These are phyloP conservation scores for Sylvia borin DNA, from an alignment of 2,797 vertebrate genomes.

Conservation along the genomic window DNA sequence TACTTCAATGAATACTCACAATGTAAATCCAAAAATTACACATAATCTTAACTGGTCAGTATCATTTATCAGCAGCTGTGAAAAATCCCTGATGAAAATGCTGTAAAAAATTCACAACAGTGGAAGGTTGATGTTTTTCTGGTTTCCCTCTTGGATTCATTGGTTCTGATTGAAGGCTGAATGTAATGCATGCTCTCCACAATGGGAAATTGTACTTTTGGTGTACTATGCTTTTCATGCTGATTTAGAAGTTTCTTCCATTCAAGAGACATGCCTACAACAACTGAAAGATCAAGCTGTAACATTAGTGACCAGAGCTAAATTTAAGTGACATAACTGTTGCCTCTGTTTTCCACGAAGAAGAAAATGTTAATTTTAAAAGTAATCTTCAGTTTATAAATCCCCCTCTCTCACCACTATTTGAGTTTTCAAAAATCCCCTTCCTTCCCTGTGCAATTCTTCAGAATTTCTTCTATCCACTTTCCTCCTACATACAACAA, in stretches of 20 bases:
- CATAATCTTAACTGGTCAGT: neutral
- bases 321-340: neutral
- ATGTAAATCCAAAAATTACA: neutral
- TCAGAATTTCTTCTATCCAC: neutral
- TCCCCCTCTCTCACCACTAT: neutral
- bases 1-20: neutral
- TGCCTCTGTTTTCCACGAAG: neutral
- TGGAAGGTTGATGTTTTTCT: neutral
- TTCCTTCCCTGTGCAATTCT: neutral
- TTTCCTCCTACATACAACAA: neutral
- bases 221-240: neutral
- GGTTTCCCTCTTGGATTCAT: neutral
- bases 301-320: neutral
- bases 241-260: neutral
- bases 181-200: neutral
- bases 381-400: neutral
- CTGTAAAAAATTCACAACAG: neutral
- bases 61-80: neutral
- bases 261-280: neutral
- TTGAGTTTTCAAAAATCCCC: neutral
- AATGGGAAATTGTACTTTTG: neutral
- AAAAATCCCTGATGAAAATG: neutral
- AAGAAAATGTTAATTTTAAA: neutral
- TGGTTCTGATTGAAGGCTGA: neutral
- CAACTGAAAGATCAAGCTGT: neutral